Conservation (phyloP, 2,888 invertebrate species). For the Eurytoma adleriae region DNA sequence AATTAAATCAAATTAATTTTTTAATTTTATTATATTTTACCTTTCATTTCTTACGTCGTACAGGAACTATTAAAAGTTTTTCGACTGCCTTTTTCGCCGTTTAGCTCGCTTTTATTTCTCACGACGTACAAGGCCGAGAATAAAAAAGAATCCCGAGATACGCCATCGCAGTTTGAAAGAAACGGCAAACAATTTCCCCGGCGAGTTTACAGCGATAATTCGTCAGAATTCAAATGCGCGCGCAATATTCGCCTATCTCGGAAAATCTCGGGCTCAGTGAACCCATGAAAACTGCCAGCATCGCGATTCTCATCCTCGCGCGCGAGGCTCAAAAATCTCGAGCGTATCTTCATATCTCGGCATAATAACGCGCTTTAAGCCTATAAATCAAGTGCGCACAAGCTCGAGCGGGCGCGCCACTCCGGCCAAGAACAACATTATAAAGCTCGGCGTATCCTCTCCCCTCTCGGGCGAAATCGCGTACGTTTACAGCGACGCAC, state of each 20-base stretch:
- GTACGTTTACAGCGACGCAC: neutral
- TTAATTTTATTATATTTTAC: too few species aligned
- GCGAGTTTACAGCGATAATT: neutral
- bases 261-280: neutral
- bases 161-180: neutral
- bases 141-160: too few species aligned
- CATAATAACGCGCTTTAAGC: neutral
- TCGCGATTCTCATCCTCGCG: neutral
- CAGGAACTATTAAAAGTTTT: too few species aligned
- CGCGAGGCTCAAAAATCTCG: neutral
- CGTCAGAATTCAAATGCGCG: neutral
- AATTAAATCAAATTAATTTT: too few species aligned
- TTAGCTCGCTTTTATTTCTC: too few species aligned
- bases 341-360: neutral
- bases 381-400: slow-evolving; percentile 14
- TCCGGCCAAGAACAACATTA: slow-evolving; percentile 12
- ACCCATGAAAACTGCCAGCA: slow-evolving; percentile 2
- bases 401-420: neutral
- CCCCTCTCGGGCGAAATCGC: slow-evolving; percentile 4
- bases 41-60: too few species aligned
- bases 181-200: neutral
- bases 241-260: neutral
- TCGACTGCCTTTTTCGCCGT: too few species aligned
- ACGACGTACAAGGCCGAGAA: too few species aligned
- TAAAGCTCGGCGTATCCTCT: neutral